Evolutionary conservation across 1,140 invertebrate species (phyloP), one percentile per base, ranked within the genome.

Genomic region (Colletes latitarsis): DNA sequence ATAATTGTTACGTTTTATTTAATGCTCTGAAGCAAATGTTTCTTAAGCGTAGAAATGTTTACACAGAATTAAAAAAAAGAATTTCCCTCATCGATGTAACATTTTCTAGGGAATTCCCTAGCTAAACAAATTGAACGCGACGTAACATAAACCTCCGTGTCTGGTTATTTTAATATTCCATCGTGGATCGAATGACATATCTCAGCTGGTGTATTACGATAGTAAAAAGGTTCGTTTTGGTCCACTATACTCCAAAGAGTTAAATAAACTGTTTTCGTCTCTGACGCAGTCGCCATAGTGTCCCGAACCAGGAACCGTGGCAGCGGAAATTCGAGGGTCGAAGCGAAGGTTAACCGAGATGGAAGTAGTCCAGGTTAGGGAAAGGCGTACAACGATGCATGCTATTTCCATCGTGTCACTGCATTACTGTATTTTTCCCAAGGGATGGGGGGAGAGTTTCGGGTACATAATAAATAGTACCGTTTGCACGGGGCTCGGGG

Each of bases 381-480:
- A 81, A 84, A 74, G 69, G 46, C 30, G 41, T 52, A 39, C 66
- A 68, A 60, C 41, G 58, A 30, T 58, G 58, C 55, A 14, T 5
- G 49, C 10, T 43, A 64, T 55, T 77, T 60, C 69, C 55, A 66
- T 76, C 58, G 66, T 68, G 75, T 79, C 75, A 73, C 74, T 72
- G 39, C 15, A 78, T 87, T 83, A 81, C 77, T 86, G 69, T 84
- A 87, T 86, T 87, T 85, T 86, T 86, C 30, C 30, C 78, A 86
- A 76, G 57, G 55, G 49, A 15, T n/a, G 60, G 30, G 52, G 39
- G 52, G n/a, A 21, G 69, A 55, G 46, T 17, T 57, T 64, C 77
- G 74, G 41, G 66, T 55, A 64, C 58, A 62, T 87, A 76, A 87
- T 77, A 87, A 87, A 87, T 87, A 84, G 85, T 77, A 67, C 82